These are phyloP conservation scores for Gambusia holbrooki DNA, from an alignment of 2,113 vertebrate genomes.

Conservation along the genomic window DNA sequence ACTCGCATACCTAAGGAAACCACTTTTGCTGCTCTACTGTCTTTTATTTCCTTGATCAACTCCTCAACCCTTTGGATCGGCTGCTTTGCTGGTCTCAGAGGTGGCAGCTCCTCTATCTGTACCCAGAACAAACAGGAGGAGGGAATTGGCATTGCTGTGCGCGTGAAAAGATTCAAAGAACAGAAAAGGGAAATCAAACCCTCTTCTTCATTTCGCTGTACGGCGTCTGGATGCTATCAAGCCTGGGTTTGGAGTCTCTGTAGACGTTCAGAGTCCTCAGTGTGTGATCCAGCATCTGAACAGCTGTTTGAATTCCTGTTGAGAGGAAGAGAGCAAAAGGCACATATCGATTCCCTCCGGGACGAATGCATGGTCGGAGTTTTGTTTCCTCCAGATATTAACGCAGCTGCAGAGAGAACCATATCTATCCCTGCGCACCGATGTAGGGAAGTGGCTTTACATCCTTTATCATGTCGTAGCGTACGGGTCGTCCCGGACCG, in stretches of 20 bases:
- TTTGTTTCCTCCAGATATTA: slow-evolving; percentile 14
- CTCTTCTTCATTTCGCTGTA: slow-evolving; percentile 66
- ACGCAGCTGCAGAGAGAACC: slow-evolving; percentile 23
- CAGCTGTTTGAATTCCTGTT: slow-evolving; percentile 86
- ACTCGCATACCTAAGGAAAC: slow-evolving; percentile 77
- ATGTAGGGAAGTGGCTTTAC: slow-evolving; percentile 66
- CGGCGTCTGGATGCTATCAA: slow-evolving; percentile 73
- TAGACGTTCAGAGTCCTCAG: slow-evolving; percentile 80
- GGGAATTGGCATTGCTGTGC: neutral
- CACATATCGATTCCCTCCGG: slow-evolving; percentile 10
- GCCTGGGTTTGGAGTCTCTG: slow-evolving; percentile 74
- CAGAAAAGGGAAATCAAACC: slow-evolving; percentile 64
- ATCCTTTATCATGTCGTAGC: slow-evolving; percentile 74
- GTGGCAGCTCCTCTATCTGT: slow-evolving; percentile 63
- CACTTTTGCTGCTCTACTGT: slow-evolving; percentile 68
- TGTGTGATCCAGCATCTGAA: slow-evolving; percentile 76
- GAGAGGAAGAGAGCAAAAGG: slow-evolving; percentile 12
- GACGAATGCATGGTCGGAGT: slow-evolving; percentile 8
- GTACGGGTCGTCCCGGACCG: slow-evolving; percentile 58
- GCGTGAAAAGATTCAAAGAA: neutral
- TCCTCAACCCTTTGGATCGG: slow-evolving; percentile 75
- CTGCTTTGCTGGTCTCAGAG: slow-evolving; percentile 49
- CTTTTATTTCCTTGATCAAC: slow-evolving; percentile 77
- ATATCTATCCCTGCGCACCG: slow-evolving; percentile 70
- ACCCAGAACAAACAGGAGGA: slow-evolving; percentile 20